A percentile compares a stretch with the other conserved stretches of the same genome.
These are phyloP conservation scores for Ylistrum balloti DNA, from an alignment of 1,140 invertebrate species.

Conservation along the genomic window DNA sequence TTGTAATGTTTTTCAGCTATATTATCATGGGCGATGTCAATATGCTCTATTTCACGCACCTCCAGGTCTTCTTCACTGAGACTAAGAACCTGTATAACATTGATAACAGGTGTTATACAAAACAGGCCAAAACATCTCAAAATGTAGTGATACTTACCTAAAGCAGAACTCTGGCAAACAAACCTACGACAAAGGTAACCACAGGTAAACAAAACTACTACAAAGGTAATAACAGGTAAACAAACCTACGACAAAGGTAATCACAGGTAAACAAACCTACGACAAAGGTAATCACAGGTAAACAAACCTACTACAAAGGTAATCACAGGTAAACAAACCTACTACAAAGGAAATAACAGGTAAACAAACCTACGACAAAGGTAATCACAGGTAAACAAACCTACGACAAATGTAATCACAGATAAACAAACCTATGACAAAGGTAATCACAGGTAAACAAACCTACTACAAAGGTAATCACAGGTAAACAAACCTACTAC, in stretches of 20 bases:
- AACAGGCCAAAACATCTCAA: background rate
- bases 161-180: background rate
- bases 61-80: slow-evolving; percentile 82
- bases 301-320: background rate
- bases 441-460: background rate
- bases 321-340: background rate
- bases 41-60: slow-evolving; percentile 88
- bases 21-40: slow-evolving; percentile 95
- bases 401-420: background rate
- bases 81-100: too few species aligned
- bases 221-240: background rate
- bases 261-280: background rate
- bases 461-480: background rate
- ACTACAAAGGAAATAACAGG: background rate
- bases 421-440: background rate
- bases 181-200: background rate
- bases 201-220: background rate
- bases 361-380: background rate
- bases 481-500: background rate
- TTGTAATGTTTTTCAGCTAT: slow-evolving; percentile 93
- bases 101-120: too few species aligned
- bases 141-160: too few species aligned
- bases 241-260: background rate
- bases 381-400: background rate
- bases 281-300: background rate